These are phyloP conservation scores for Stictonetta naevosa DNA, from an alignment of 2,113 vertebrate species.

Conservation along the genomic window DNA sequence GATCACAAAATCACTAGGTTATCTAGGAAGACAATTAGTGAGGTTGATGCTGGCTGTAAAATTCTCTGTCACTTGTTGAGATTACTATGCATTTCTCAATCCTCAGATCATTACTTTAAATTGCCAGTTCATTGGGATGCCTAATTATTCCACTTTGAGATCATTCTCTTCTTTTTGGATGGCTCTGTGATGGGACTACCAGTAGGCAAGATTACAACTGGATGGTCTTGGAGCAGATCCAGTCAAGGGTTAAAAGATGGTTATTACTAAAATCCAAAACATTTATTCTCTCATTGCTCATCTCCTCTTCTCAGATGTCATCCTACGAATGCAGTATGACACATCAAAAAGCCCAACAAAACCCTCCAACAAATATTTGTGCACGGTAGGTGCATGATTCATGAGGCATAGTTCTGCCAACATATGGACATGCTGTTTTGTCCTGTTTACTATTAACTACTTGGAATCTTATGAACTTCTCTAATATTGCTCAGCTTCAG, in stretches of 20 bases:
- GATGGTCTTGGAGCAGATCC: neutral
- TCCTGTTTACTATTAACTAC: constrained; percentile 44
- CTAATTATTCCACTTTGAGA: neutral
- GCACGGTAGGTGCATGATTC: constrained; percentile 34
- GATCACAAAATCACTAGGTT: neutral
- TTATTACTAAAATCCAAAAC: neutral
- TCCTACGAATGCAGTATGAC: constrained; percentile 25
- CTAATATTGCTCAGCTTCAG: neutral
- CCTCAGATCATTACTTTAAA: neutral
- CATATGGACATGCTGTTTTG: neutral
- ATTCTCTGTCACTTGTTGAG: neutral
- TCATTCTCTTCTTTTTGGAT: neutral
- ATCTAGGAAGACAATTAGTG: neutral
- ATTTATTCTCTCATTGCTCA: constrained; percentile 25
- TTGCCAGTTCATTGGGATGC: neutral
- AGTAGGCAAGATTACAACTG: neutral
- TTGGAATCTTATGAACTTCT: neutral
- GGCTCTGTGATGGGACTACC: neutral
- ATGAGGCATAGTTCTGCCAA: neutral
- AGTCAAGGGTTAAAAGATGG: neutral
- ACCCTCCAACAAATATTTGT: constrained; percentile 43
- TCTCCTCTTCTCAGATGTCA: constrained; percentile 8
- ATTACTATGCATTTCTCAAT: neutral
- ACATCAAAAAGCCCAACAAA: constrained; percentile 8
- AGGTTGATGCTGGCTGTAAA: neutral